These are phyloP conservation scores for Phenganax subtilis DNA, from an alignment of 92 coral and sea anemone species.

Conservation along the genomic window DNA sequence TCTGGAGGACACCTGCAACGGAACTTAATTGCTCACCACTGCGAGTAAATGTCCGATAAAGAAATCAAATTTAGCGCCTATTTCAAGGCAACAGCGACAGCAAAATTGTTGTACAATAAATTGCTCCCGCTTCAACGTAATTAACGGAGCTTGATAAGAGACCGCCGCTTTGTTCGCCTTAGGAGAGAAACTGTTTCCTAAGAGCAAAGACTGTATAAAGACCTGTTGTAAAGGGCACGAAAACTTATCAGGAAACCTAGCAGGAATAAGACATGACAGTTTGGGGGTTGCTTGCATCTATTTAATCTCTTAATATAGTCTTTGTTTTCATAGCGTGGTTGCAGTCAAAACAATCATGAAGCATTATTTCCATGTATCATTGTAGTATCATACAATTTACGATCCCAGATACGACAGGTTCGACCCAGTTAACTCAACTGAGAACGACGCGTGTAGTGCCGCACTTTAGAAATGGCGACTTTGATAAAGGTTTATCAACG, in stretches of 20 bases:
- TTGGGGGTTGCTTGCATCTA: background rate
- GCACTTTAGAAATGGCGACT: too few species aligned
- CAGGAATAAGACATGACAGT: conserved; percentile 1
- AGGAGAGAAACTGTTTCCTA: conserved; percentile 2
- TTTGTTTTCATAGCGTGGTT: background rate
- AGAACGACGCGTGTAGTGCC: too few species aligned
- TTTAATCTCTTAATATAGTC: background rate
- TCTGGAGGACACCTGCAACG: conserved; percentile 35
- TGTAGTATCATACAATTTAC: too few species aligned
- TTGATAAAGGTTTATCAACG: too few species aligned
- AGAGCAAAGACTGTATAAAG: background rate
- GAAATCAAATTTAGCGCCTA: conserved; percentile 27
- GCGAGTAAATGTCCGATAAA: conserved; percentile 39
- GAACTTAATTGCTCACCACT: conserved; percentile 43
- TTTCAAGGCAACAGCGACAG: conserved; percentile 24
- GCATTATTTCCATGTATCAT: too few species aligned
- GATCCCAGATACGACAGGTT: too few species aligned
- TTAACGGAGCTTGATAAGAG: conserved; percentile 21
- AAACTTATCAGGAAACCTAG: conserved; percentile 11
- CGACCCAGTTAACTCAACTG: too few species aligned
- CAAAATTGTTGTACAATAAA: conserved; percentile 14
- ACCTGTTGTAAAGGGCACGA: background rate
- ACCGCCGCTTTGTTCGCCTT: conserved; percentile 29
- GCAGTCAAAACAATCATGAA: too few species aligned
- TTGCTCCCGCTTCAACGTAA: conserved; percentile 27